Base-by-base conservation (phyloP, 2,113 vertebrate genomes). In the Epinephelus lanceolatus region DNA sequence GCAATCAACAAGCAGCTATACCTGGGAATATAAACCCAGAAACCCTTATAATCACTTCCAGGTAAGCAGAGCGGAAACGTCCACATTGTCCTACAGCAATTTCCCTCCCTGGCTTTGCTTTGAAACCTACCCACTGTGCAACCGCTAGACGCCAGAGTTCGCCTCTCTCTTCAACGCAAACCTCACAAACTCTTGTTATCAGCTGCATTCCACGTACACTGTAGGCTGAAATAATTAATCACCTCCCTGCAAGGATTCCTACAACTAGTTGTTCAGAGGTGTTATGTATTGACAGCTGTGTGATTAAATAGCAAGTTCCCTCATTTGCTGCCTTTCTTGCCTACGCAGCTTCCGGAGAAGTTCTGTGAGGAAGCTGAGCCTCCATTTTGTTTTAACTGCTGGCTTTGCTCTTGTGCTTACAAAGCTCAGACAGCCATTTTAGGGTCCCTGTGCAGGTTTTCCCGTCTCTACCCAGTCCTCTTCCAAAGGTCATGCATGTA, bases 1-100 rank as follows among this genome's bases (percentile, higher is more conserved):
- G 92, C 91, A 93, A 81, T 73, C 90, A 69, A 42, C 94, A 88
- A 85, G 91, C 93, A 94, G 91, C 92, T 94, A 94, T 86, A 93
- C 90, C 27, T 96, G 95, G 95, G 93, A 94, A 75, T 95, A 91
- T 95, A 95, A 94, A 88, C 92, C 93, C 89, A 95, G 87, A 93
- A 92, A 94, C 76, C 92, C 89, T 86, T 94, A 95, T 92, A 89
- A 90, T 88, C 84, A 94, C 73, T 69, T 89, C 70, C 91, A 96
- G 95, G 95, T 95, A 95, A 95, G 95, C 78, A 73, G 81, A 85
- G 79, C 59, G 69, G 67, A 76, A 83, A 83, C 5, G 49, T 60
- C 30, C 52, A 62, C 68, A 12, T 47, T 57, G 47, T 73, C 12
- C 74, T 82, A 78, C 83, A 84, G 74, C 78, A 81, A 30, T 78